Base-by-base conservation (phyloP, 2,888 invertebrate species). In the Orchesella flavescens region DNA sequence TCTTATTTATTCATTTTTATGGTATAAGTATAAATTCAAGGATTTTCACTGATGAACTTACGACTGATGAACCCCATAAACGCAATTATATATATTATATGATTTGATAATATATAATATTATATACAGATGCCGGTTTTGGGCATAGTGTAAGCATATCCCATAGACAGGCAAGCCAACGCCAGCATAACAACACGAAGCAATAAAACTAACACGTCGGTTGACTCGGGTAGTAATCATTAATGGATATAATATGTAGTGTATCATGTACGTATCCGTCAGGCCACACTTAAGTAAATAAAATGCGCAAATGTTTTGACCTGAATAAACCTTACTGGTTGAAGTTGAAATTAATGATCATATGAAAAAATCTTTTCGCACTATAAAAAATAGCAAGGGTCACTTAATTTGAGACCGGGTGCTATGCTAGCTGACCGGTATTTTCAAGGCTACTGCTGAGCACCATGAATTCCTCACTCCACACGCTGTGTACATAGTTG, bases 291-390 rank as follows among this genome's bases (percentile, higher is more conserved):
- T 34, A 34, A 34, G 34, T 34, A 34, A 34, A 34, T 53, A 61
- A 59, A 23, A 57, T 57, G 57, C 57, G 65, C 66, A 66, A 44
- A 66, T 55, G 55, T 53, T 44, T 21, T 68, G 77, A 77, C 77
- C 77, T 77, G 68, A 77, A 77, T 77, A 77, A 44, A 46, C 59
- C 68, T 77, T 77, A 55, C 75, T 63, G 34, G 76, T 55, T 76
- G 63, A 17, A 49, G 74, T 34, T 63, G 53, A 53, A 63, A 66
- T 66, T 75, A 53, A 75, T 75, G 75, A 75, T 65, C 9, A 9
- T 61, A 21, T 1, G 24, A 4, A 13, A 24, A 23, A 24, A 19
- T 12, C 5, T 21, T 21, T 21, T 24, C 23, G 13, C 17, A 61
- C 10, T 10, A 61, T 10, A 61, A 61, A 61, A 24, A 24, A 9